These are phyloP conservation scores for Parthenolecanium corni DNA, from an alignment of 2,888 invertebrate genomes.

Conservation along the genomic window DNA sequence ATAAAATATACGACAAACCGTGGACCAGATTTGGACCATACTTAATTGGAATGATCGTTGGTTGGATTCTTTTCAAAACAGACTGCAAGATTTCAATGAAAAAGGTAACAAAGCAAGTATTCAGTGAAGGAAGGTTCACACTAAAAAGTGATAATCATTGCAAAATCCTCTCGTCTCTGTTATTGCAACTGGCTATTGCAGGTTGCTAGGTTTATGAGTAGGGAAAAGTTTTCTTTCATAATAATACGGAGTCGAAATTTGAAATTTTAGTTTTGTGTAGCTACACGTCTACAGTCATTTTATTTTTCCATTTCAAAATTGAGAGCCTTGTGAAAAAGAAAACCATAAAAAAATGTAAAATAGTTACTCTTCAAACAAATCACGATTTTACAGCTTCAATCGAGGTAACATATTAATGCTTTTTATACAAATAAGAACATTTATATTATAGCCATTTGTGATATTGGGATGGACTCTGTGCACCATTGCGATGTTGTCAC, in stretches of 20 bases:
- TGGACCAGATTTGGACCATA: constrained; percentile 79
- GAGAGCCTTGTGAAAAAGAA: background rate
- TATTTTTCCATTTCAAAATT: background rate
- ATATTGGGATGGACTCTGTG: constrained; percentile 59
- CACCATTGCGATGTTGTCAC: constrained; percentile 52
- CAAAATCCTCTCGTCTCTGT: too few relatives aligned
- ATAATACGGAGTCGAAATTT: too few relatives aligned
- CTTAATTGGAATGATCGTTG: constrained; percentile 72
- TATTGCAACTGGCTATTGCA: too few relatives aligned
- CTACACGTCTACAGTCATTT: background rate
- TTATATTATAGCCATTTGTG: constrained; percentile 48
- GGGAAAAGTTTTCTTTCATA: too few relatives aligned
- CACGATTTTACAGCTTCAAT: too few relatives aligned
- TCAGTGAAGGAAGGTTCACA: too few relatives aligned
- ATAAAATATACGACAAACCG: constrained; percentile 82
- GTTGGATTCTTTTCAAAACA: constrained; percentile 72
- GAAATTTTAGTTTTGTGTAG: too few relatives aligned
- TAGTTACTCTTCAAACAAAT: too few relatives aligned
- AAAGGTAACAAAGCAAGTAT: constrained; percentile 48
- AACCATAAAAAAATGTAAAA: too few relatives aligned
- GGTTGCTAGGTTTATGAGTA: too few relatives aligned
- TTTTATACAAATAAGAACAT: too few relatives aligned
- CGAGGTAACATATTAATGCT: too few relatives aligned
- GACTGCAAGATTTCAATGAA: constrained; percentile 65
- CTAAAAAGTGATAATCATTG: background rate